Conservation (phyloP, 2,797 vertebrate genomes). For the Morus bassanus region DNA sequence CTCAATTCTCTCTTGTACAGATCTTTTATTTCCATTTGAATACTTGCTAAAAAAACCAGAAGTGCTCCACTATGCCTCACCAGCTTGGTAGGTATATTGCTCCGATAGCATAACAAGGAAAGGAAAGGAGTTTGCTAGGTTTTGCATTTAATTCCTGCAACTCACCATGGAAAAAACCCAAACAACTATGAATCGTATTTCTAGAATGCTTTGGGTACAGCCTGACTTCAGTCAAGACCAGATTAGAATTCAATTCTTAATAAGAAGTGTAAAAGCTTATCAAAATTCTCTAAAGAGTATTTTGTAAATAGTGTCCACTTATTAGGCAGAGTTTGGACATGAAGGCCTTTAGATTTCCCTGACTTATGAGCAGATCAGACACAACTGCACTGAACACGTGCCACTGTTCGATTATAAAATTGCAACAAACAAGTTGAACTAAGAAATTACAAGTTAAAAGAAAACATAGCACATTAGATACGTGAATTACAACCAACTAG, state of each 20-base stretch:
- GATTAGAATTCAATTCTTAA: neutral
- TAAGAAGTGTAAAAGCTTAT: neutral
- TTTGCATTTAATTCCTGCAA: neutral
- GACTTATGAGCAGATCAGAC: neutral
- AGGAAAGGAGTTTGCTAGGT: neutral
- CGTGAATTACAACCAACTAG: rapidly evolving
- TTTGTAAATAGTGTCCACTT: neutral
- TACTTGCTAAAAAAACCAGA: neutral
- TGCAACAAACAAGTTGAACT: neutral
- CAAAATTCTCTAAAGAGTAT: neutral
- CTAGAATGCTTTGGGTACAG: neutral
- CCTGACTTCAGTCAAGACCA: neutral
- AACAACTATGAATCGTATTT: neutral
- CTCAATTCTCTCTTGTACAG: neutral
- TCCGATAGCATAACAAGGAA: neutral
- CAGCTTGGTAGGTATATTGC: neutral
- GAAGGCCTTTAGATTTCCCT: neutral
- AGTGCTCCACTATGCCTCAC: neutral
- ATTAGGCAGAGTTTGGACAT: neutral
- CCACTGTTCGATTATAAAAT: neutral
- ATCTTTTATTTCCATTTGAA: neutral
- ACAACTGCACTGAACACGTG: neutral
- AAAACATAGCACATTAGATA: neutral
- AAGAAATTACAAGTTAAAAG: neutral
- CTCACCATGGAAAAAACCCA: neutral